These are phyloP conservation scores for Zelostemma sp. DNA, from an alignment of 1,140 invertebrate species.

Conservation along the genomic window DNA sequence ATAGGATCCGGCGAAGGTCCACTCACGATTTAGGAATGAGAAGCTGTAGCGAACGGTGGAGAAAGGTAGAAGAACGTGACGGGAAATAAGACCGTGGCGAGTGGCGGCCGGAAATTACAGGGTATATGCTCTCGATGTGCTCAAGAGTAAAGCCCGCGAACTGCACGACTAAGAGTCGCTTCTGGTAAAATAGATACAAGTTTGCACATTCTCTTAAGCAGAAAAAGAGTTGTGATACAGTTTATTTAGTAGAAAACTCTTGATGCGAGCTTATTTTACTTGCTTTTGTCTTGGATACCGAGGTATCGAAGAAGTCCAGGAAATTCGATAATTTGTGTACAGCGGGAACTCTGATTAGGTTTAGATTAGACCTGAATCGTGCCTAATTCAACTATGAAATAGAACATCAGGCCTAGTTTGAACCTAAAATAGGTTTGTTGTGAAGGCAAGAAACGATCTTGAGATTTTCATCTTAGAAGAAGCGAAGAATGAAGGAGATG, in stretches of 20 bases:
- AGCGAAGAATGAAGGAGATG: too few relatives aligned
- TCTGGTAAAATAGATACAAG: slow-evolving; percentile 27
- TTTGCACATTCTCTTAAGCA: too few relatives aligned
- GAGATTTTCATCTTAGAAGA: too few relatives aligned
- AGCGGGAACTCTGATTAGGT: too few relatives aligned
- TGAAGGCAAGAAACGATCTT: too few relatives aligned
- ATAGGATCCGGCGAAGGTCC: slow-evolving; percentile 36
- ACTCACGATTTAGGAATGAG: slow-evolving; percentile 33
- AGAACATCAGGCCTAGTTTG: too few relatives aligned
- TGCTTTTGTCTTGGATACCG: slow-evolving; percentile 11
- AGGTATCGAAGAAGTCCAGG: slow-evolving; percentile 33
- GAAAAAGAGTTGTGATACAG: slow-evolving; percentile 1
- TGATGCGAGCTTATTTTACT: slow-evolving; percentile 34
- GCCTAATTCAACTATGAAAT: too few relatives aligned
- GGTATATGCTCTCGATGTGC: slow-evolving; percentile 45
- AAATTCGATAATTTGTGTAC: too few relatives aligned
- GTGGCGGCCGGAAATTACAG: slow-evolving; percentile 66
- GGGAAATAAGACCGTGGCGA: slow-evolving; percentile 67
- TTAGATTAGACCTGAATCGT: too few relatives aligned
- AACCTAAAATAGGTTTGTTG: too few relatives aligned
- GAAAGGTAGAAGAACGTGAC: slow-evolving; percentile 58
- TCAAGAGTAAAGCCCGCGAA: slow-evolving; percentile 36
- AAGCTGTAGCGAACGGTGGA: slow-evolving; percentile 43
- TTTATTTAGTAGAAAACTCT: slow-evolving; percentile 27
- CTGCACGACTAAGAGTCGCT: slow-evolving; percentile 27